Conservation (phyloP, 2,888 invertebrate genomes). For the Clistopyga incitator region DNA sequence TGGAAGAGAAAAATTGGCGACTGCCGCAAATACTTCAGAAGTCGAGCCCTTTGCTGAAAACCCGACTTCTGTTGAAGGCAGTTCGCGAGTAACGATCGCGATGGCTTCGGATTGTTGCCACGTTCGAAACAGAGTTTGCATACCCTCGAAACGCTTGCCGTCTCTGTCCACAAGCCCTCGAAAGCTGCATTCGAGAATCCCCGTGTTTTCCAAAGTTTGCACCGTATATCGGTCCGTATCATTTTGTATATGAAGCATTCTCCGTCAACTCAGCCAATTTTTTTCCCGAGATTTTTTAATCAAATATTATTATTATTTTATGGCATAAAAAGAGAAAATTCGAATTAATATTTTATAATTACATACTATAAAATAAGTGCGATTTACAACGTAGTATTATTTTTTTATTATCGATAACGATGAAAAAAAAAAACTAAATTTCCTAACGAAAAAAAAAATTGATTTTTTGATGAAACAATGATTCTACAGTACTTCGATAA, state of each 20-base stretch:
- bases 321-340: too few relatives aligned
- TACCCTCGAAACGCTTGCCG: slow-evolving; percentile 7
- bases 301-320: too few relatives aligned
- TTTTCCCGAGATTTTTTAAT: too few relatives aligned
- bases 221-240: not conserved
- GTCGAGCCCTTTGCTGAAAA: not conserved
- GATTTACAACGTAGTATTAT: too few relatives aligned
- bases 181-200: slow-evolving; percentile 17
- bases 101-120: not conserved
- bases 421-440: too few relatives aligned
- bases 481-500: too few relatives aligned
- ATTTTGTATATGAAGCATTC: not conserved
- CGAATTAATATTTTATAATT: too few relatives aligned
- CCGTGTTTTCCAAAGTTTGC: slow-evolving; percentile 30
- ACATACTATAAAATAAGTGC: too few relatives aligned
- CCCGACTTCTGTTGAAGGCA: not conserved
- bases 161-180: slow-evolving; percentile 9
- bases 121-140: slow-evolving; percentile 28
- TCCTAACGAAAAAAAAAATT: too few relatives aligned
- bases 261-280: too few relatives aligned
- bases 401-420: too few relatives aligned
- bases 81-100: not conserved
- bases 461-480: too few relatives aligned
- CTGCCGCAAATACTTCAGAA: not conserved
- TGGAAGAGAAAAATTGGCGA: not conserved